These are phyloP conservation scores for Threskiornis aethiopicus DNA, from an alignment of 2,797 vertebrate species.

Conservation along the genomic window DNA sequence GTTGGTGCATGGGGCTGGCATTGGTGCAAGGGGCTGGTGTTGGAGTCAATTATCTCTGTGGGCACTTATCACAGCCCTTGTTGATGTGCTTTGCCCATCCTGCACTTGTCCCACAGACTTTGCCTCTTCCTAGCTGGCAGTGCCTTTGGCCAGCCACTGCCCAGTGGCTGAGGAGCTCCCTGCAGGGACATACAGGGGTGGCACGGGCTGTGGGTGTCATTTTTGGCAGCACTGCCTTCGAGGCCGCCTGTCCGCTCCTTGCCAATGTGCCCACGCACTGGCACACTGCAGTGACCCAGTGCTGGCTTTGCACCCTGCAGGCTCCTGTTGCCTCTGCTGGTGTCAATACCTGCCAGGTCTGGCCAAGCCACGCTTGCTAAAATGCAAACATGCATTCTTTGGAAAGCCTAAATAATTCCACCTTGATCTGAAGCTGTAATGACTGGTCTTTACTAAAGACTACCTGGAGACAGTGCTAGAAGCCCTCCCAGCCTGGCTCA, in stretches of 20 bases:
- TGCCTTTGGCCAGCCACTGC: not conserved
- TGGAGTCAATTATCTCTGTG: not conserved
- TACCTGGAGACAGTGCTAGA: not conserved
- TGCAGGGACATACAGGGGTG: fast-evolving
- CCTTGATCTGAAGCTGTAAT: not conserved
- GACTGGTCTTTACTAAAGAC: not conserved
- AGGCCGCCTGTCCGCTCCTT: not conserved
- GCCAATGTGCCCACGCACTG: not conserved
- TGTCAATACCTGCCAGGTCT: not conserved
- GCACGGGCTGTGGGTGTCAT: fast-evolving
- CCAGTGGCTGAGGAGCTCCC: not conserved
- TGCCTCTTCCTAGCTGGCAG: not conserved
- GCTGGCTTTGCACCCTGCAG: fast-evolving
- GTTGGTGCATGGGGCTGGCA: not conserved
- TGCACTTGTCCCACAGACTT: not conserved
- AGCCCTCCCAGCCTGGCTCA: not conserved
- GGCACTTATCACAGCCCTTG: fast-evolving
- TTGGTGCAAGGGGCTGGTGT: not conserved
- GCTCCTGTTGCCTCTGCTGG: not conserved
- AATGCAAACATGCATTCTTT: not conserved
- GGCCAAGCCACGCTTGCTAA: not conserved
- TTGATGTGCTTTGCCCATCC: not conserved
- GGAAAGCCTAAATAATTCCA: not conserved
- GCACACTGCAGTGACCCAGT: not conserved
- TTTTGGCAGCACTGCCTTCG: fast-evolving